Conservation (phyloP, 2,888 invertebrate species). For the Agonopterix subpropinquella region DNA sequence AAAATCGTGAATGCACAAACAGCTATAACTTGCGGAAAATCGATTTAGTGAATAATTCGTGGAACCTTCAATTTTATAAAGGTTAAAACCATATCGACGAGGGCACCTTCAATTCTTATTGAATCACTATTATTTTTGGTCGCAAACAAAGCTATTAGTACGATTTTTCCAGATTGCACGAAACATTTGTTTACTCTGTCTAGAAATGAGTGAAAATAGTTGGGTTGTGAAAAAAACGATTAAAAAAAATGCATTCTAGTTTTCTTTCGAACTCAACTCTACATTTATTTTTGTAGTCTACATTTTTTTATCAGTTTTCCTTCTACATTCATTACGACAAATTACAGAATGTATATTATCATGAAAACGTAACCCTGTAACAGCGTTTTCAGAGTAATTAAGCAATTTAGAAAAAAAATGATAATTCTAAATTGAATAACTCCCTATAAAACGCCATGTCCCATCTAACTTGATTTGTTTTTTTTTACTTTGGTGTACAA, state of each 20-base stretch:
- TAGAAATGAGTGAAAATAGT: too few species aligned
- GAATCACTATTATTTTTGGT: neutral
- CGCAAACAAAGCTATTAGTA: neutral
- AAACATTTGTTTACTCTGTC: neutral
- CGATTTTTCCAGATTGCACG: neutral
- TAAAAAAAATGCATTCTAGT: neutral
- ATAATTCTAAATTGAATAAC: too few species aligned
- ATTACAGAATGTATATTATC: too few species aligned
- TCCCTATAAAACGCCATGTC: too few species aligned
- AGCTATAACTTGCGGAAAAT: slow-evolving; percentile 27
- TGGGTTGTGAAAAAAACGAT: too few species aligned
- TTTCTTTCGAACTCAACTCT: neutral
- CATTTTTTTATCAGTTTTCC: too few species aligned
- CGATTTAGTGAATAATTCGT: slow-evolving; percentile 41
- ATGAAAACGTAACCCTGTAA: too few species aligned
- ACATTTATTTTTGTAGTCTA: neutral
- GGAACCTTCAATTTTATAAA: slow-evolving; percentile 35
- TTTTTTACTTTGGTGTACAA: too few species aligned
- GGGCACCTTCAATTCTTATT: slow-evolving; percentile 35
- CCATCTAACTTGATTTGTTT: too few species aligned
- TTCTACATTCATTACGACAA: too few species aligned
- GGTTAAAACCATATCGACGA: slow-evolving; percentile 27
- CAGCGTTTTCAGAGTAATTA: too few species aligned
- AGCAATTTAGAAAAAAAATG: too few species aligned
- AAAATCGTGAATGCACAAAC: slow-evolving; percentile 18